phyloP scores from a whole-genome alignment of 2,888 invertebrate species.

The Hybos culiciformis region DNA sequence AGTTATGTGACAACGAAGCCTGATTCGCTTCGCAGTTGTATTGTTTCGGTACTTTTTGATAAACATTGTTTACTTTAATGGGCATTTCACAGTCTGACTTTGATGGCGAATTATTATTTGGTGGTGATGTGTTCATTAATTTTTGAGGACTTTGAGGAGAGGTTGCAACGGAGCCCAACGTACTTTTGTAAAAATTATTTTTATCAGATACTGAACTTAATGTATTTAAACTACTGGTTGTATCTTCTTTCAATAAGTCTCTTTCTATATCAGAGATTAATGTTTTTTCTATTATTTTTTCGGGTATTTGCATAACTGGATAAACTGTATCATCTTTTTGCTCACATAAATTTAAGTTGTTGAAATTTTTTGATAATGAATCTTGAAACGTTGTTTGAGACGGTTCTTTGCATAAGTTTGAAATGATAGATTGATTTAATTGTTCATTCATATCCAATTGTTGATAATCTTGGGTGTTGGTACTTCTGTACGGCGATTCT shows the following conservation, averaged over 20 bases:
- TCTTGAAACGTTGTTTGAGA: no score
- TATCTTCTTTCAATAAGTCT: slow-evolving; percentile 37
- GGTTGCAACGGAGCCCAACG: slow-evolving; percentile 20
- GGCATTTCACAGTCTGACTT: slow-evolving; percentile 17
- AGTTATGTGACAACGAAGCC: no score
- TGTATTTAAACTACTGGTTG: slow-evolving; percentile 27
- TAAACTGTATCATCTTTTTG: no score
- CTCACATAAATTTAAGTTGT: slow-evolving; percentile 24
- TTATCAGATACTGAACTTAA: no score
- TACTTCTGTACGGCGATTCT: no score
- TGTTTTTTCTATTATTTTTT: slow-evolving; percentile 41
- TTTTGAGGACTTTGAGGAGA: no score
- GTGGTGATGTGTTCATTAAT: slow-evolving; percentile 21
- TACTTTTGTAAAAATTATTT: slow-evolving; percentile 27
- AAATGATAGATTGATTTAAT: no score
- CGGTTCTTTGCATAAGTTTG: no score
- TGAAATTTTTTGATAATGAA: slow-evolving; percentile 25
- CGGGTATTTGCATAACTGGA: no score
- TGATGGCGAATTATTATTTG: slow-evolving; percentile 21
- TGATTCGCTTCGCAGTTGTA: no score
- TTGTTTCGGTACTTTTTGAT: slow-evolving; percentile 7
- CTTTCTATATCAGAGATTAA: slow-evolving; percentile 54
- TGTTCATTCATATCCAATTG: no score
- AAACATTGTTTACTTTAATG: slow-evolving; percentile 1
- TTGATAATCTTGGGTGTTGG: no score